Evolutionary conservation across 2,888 invertebrate species (phyloP).

Genomic region (Volucella inflata): DNA sequence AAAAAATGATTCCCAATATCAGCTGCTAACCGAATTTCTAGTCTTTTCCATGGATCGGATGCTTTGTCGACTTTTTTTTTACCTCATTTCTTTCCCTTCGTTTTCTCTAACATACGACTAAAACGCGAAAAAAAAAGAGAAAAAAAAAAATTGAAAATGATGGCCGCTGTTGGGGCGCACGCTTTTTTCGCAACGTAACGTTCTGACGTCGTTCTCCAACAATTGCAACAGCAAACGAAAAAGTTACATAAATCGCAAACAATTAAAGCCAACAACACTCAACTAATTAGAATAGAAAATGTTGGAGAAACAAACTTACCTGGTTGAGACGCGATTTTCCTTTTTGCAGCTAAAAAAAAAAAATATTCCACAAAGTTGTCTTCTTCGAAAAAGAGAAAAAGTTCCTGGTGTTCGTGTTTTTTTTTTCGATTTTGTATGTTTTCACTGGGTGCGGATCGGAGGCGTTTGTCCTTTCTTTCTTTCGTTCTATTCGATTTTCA

Average conservation of each 20-base stretch:
- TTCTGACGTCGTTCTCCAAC: slow-evolving; percentile 55
- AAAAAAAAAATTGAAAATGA: slow-evolving; percentile 41
- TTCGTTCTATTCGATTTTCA: no score
- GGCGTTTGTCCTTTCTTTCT: slow-evolving; percentile 35
- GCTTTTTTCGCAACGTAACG: slow-evolving; percentile 70
- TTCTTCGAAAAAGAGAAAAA: slow-evolving; percentile 13
- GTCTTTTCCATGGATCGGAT: background rate
- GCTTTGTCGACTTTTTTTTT: background rate
- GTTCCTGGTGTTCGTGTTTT: slow-evolving; percentile 37
- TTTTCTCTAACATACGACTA: background rate
- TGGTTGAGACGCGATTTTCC: slow-evolving; percentile 44
- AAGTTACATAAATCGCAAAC: slow-evolving; percentile 60
- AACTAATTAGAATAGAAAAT: background rate
- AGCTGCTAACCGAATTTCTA: slow-evolving; percentile 8
- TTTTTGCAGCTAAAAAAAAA: slow-evolving; percentile 61
- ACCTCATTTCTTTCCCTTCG: background rate
- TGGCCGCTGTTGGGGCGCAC: slow-evolving; percentile 62
- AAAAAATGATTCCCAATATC: slow-evolving; percentile 4
- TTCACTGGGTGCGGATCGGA: slow-evolving; percentile 41
- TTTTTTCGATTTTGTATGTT: slow-evolving; percentile 22
- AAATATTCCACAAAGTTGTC: slow-evolving; percentile 66
- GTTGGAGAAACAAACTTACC: no score
- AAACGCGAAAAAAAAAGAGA: slow-evolving; percentile 14
- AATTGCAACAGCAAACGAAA: slow-evolving; percentile 42
- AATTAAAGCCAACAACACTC: background rate